These are phyloP conservation scores for Ptycholaimellus sp. DNA, from an alignment of 2,888 invertebrate species.

Conservation along the genomic window DNA sequence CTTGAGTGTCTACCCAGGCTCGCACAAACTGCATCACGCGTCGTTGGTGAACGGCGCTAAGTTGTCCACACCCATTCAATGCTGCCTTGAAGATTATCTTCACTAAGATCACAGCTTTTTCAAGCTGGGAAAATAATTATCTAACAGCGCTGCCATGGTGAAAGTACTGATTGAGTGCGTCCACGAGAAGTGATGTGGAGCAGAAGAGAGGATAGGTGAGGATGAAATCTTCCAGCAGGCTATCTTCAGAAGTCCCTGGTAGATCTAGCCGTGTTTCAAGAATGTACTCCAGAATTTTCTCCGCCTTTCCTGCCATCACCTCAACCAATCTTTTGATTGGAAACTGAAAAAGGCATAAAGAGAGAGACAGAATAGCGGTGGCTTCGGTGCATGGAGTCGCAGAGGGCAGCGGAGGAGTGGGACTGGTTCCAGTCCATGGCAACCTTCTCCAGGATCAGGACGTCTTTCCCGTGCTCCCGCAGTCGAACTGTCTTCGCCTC, in stretches of 20 bases:
- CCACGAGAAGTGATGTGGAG: conserved; percentile 47
- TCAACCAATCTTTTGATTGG: not conserved
- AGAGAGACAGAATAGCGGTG: not conserved
- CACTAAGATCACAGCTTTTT: too few species aligned
- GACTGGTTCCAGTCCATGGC: not conserved
- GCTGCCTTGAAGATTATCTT: too few species aligned
- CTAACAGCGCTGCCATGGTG: conserved; percentile 10
- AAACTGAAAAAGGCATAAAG: not conserved
- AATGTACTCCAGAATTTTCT: conserved; percentile 61
- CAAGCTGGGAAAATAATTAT: not conserved
- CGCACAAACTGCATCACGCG: conserved; percentile 53
- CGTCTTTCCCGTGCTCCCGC: conserved; percentile 59
- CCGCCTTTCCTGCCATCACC: conserved; percentile 62
- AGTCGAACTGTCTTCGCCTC: conserved; percentile 63
- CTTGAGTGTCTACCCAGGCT: conserved; percentile 47
- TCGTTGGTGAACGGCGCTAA: conserved; percentile 45
- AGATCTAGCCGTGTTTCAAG: conserved; percentile 50
- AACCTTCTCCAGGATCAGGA: conserved; percentile 47
- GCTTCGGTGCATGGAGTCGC: too few species aligned
- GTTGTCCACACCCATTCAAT: conserved; percentile 32
- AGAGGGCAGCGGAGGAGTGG: too few species aligned
- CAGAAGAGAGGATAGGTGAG: conserved; percentile 58
- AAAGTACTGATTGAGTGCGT: conserved; percentile 22
- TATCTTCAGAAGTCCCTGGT: conserved; percentile 6
- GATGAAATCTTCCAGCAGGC: conserved; percentile 53